Conservation (phyloP, 2,113 vertebrate genomes). For the Pachyramphus minor region DNA sequence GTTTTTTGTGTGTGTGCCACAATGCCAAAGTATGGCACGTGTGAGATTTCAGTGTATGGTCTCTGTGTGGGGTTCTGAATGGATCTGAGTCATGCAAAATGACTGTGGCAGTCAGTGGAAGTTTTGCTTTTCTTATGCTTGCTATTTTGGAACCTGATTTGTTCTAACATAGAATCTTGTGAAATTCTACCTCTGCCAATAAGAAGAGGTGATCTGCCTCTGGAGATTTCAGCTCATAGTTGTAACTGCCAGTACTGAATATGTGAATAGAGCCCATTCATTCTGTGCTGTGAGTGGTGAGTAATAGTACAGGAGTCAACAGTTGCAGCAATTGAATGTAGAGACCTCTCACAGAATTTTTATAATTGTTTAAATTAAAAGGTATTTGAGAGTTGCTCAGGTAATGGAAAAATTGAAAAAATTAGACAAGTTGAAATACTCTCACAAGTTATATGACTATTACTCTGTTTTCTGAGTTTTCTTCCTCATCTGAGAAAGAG, state of each 20-base stretch:
- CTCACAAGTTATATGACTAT: background rate
- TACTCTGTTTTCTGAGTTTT: background rate
- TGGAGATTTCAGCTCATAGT: background rate
- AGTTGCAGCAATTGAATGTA: background rate
- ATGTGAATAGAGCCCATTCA: conserved; percentile 22
- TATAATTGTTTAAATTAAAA: background rate
- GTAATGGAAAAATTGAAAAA: background rate
- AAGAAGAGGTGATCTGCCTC: background rate
- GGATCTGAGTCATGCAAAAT: background rate
- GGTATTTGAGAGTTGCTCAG: background rate
- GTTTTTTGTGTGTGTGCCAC: background rate
- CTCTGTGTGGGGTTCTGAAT: background rate
- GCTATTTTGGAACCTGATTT: background rate
- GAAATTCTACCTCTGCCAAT: conserved; percentile 36
- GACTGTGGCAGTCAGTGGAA: background rate
- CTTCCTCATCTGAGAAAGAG: background rate
- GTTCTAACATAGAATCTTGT: background rate
- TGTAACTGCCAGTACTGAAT: background rate
- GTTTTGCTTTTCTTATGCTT: background rate
- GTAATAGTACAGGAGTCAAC: background rate
- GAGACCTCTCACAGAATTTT: background rate
- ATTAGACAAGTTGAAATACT: background rate
- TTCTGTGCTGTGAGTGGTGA: background rate
- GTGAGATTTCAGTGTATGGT: background rate
- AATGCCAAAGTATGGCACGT: background rate